Percentiles rank a stretch among this genome's conserved stretches.
Conservation (phyloP, 1,140 invertebrate genomes). For the Drosophila nebulosa region DNA sequence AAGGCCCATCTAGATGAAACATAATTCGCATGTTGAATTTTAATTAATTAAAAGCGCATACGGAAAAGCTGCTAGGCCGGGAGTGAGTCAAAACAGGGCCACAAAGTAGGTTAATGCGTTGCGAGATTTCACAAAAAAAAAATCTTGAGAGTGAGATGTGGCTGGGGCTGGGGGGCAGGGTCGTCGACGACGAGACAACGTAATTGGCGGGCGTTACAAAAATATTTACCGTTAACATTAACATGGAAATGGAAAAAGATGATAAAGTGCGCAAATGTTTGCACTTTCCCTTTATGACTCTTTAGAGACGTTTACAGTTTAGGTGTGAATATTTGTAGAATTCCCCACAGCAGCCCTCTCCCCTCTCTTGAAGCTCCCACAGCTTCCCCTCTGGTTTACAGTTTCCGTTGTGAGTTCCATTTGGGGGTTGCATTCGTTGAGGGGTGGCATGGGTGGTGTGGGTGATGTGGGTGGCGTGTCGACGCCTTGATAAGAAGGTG, state of each 20-base stretch:
- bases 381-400: not conserved
- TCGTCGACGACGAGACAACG: conserved; percentile 33
- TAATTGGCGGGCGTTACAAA: conserved; percentile 73
- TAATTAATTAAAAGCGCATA: conserved; percentile 67
- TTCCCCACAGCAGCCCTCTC: not conserved
- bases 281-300: conserved; percentile 76
- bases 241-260: conserved; percentile 69
- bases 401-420: conserved; percentile 8
- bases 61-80: not conserved
- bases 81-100: not conserved
- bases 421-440: conserved; percentile 3
- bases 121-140: not conserved
- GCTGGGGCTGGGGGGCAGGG: too few relatives aligned
- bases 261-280: conserved; percentile 78
- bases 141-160: not conserved
- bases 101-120: conserved; percentile 67
- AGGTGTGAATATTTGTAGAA: conserved; percentile 32
- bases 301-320: conserved; percentile 55
- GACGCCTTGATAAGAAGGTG: conserved; percentile 62
- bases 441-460: not conserved
- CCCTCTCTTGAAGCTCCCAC: not conserved
- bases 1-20: conserved; percentile 35
- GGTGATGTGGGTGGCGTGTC: conserved; percentile 31
- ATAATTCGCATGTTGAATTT: conserved; percentile 75
- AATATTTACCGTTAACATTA: conserved; percentile 69